These are phyloP conservation scores for Araneus ventricosus DNA, from an alignment of 1,140 invertebrate species.

Conservation along the genomic window DNA sequence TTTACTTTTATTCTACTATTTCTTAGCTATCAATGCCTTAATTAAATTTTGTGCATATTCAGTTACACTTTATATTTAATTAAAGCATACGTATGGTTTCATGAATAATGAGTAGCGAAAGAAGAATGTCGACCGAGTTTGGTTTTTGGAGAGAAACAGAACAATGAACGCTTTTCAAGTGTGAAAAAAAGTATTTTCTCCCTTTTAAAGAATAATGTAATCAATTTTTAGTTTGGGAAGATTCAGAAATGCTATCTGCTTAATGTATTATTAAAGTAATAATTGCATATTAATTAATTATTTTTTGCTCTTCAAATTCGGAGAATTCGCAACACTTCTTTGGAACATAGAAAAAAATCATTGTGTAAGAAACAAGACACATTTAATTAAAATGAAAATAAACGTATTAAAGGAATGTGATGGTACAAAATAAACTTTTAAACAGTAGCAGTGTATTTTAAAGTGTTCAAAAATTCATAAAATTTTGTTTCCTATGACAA, in stretches of 20 bases:
- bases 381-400: too few relatives aligned
- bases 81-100: neutral
- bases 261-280: neutral
- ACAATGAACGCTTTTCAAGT: neutral
- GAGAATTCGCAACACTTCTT: too few relatives aligned
- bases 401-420: too few relatives aligned
- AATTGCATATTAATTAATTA: neutral
- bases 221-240: neutral
- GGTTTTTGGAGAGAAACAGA: neutral
- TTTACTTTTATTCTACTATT: neutral
- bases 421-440: too few relatives aligned
- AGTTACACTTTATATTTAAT: constrained; percentile 21
- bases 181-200: neutral
- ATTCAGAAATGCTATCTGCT: neutral
- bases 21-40: neutral
- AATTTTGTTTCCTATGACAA: too few relatives aligned
- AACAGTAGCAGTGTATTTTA: too few relatives aligned
- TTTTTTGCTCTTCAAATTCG: neutral
- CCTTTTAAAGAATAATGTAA: neutral
- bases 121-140: neutral
- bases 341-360: too few relatives aligned
- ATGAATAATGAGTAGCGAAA: neutral
- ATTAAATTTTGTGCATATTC: constrained; percentile 18
- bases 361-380: too few relatives aligned
- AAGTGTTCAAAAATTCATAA: too few relatives aligned